Base-by-base conservation (phyloP, 2,113 vertebrate genomes). In the Siniperca chuatsi region DNA sequence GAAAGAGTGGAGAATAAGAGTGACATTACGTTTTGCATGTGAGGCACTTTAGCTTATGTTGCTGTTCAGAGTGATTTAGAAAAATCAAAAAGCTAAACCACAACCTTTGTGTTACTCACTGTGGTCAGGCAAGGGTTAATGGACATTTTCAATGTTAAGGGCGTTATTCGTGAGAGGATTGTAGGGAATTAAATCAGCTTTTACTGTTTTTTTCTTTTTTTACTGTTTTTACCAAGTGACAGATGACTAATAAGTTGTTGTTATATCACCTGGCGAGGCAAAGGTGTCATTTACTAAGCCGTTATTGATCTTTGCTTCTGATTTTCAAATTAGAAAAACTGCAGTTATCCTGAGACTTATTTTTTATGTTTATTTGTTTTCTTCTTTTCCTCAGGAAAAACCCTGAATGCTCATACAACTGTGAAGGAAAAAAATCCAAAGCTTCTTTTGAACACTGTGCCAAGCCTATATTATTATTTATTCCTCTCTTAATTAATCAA, bases 11-110 rank as follows among this genome's bases (percentile, higher is more conserved):
- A 25, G 57, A 78, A 64, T 13, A 54, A 44, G 13, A 69, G 76
- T 18, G 50, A 46, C 44, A 52, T 37, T 61, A 74, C 55, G 37
- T 82, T 37, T 74, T 16, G 40, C 60, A 74, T 58, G 15, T 35
- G 18, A 23, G 64, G 35, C 61, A 40, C 54, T 75, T 78, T 1
- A 40, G 64, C 40, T 40, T 20, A 4, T 61, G 62, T 29, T 67
- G 65, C 54, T 76, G 35, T 70, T 68, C 25, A 25, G 21, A 44
- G 33, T n/a, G 29, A 29, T 29, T 29, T 29, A 29, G 29, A 29
- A 29, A 29, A 29, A 29, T 29, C 29, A 69, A 40, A 71, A 58
- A 48, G 35, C 13, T 2, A 35, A 25, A 35, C 4, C 42, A 55
- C 55, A 37, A 37, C 40, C 50, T n/a, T 12, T 62, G 37, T 8